Evolutionary conservation across 2,888 invertebrate species (phyloP), one percentile per base, ranked within the genome.

Genomic region (Eulithis testata): DNA sequence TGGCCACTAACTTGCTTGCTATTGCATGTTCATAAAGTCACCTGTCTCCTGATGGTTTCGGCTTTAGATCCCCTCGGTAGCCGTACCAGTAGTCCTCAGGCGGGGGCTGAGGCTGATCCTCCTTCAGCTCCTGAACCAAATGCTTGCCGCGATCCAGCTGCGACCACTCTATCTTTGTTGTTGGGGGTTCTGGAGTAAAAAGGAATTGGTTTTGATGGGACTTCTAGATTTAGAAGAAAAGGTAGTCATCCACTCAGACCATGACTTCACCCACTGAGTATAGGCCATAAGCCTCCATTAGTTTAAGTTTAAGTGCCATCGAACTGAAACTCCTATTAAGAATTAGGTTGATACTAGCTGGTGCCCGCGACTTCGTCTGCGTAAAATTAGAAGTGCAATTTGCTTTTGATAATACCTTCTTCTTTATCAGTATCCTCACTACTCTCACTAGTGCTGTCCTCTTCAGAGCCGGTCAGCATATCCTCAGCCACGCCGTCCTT

Each of bases 161-260:
- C 0, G 91, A 88, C 93, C 93, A 93, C 66, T 90, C 87, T 12
- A 92, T 91, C 69, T 85, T 83, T 0, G 71, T 78, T 0, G 86
- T 86, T 36, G 74, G 73, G 0, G 76, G 58, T 53, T 73, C 84
- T 84, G 37, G 12, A 36, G 40, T 21, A 21, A 40, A 1, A 12
- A 49, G 36, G 36, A 31, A 4, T 31, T 31, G 31, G 31, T 31
- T 31, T 31, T 31, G 31, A 5, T 31, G 6, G n/a, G n/a, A n/a
- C 31, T 6, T 31, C 4, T 31, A 31, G n/a, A n/a, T n/a, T n/a
- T n/a, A n/a, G n/a, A n/a, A n/a, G n/a, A n/a, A n/a, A n/a, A n/a
- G n/a, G n/a, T n/a, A n/a, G n/a, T 21, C 21, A 21, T 21, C 21
- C 2, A 21, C 2, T 2, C 21, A 21, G 1, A 21, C 1, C 21